Conservation (phyloP, 2,113 vertebrate species). For the Upupa epops region DNA sequence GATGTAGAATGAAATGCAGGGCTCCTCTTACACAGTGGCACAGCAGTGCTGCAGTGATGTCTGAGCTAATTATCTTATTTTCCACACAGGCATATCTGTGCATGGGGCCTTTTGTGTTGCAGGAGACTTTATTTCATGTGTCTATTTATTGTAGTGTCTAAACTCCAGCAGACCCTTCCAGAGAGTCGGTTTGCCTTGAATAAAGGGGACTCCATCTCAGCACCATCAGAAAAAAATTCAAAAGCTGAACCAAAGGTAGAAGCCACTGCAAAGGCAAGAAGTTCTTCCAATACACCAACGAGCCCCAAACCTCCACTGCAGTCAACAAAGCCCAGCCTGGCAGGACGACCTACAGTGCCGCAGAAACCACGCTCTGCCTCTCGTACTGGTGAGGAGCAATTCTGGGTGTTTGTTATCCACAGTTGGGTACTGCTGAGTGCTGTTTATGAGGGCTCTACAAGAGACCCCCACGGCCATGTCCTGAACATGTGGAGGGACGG, state of each 20-base stretch:
- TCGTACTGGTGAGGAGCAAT: conserved; percentile 79
- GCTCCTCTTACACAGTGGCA: not conserved
- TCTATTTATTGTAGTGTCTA: conserved; percentile 63
- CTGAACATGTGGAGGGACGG: not conserved
- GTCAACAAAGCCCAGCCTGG: conserved; percentile 81
- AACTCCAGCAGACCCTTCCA: conserved; percentile 70
- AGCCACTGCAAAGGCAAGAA: conserved; percentile 71
- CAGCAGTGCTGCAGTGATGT: not conserved
- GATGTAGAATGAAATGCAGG: not conserved
- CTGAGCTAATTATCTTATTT: not conserved
- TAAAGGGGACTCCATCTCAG: conserved; percentile 68
- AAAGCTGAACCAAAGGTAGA: conserved; percentile 82
- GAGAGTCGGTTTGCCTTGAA: conserved; percentile 75
- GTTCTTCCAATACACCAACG: conserved; percentile 70
- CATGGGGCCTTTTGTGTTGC: not conserved
- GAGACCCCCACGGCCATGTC: not conserved
- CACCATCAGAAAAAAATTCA: conserved; percentile 78
- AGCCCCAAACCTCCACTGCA: conserved; percentile 86
- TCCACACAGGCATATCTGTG: not conserved
- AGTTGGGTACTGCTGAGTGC: not conserved
- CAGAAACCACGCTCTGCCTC: conserved; percentile 87
- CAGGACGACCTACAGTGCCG: conserved; percentile 83
- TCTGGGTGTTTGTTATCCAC: not conserved
- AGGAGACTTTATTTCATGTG: not conserved
- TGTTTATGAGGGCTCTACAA: not conserved